phyloP scores from a whole-genome alignment of 2,797 vertebrate species.

The Phylloscopus collybita region DNA sequence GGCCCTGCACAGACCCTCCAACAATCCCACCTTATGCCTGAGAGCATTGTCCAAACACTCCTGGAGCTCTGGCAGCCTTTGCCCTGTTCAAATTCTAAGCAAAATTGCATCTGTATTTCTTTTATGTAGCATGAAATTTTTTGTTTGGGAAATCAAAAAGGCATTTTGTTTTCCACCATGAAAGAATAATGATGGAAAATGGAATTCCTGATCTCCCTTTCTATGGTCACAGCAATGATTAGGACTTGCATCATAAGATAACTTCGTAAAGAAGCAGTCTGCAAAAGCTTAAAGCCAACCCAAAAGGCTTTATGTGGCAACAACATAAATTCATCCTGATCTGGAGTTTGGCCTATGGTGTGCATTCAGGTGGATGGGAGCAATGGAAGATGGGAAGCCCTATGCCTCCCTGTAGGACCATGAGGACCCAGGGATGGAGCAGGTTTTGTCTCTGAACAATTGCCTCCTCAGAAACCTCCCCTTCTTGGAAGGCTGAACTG shows the following conservation, averaged over 20 bases:
- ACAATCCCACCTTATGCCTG: neutral
- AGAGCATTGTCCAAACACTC: neutral
- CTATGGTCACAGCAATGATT: neutral
- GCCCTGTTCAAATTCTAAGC: neutral
- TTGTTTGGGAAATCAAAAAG: neutral
- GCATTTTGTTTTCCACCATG: neutral
- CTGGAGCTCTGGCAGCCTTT: neutral
- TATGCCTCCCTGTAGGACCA: neutral
- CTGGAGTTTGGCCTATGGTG: neutral
- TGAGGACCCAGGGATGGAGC: neutral
- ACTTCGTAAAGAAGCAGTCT: neutral
- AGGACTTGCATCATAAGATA: neutral
- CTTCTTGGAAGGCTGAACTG: neutral
- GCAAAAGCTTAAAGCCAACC: neutral
- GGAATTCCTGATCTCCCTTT: neutral
- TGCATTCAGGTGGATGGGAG: neutral
- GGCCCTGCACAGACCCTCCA: neutral
- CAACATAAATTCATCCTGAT: neutral
- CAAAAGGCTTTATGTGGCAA: neutral
- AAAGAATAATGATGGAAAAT: neutral
- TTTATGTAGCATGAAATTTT: neutral
- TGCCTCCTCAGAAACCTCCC: neutral
- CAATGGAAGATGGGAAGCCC: neutral
- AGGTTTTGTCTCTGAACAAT: neutral
- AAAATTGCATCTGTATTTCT: neutral